A percentile compares a stretch with the other conserved stretches of the same genome.
Evolutionary conservation across 2,797 vertebrate genomes (phyloP).

Genomic region (Dromococcyx pavoninus): DNA sequence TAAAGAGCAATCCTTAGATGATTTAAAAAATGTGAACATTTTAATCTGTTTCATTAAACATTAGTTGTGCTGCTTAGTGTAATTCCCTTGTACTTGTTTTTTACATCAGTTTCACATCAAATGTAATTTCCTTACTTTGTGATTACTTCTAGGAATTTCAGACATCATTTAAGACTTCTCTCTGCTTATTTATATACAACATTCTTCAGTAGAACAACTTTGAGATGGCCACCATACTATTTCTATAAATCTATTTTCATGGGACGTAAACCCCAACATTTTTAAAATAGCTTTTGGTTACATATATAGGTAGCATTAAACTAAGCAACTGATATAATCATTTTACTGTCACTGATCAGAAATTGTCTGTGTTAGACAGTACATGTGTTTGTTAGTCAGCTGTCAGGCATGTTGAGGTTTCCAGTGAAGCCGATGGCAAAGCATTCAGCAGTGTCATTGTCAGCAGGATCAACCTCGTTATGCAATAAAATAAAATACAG

Average conservation of each 20-base stretch:
- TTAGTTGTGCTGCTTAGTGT: neutral
- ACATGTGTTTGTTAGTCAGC: neutral
- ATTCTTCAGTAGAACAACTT: neutral
- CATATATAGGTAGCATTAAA: neutral
- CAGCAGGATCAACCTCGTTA: neutral
- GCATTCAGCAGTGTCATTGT: neutral
- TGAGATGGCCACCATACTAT: neutral
- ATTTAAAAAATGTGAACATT: conserved; percentile 15
- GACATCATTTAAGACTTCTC: neutral
- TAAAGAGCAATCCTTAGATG: neutral
- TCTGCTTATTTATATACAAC: neutral
- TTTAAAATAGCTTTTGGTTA: neutral
- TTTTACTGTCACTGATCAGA: neutral
- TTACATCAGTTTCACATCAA: neutral
- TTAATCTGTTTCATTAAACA: conserved; percentile 6
- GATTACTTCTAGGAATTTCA: conserved; percentile 8
- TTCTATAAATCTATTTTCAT: neutral
- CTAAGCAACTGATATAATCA: neutral
- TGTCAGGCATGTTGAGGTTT: neutral
- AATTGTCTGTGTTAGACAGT: neutral
- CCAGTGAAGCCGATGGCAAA: conserved; percentile 2
- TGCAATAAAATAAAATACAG: neutral
- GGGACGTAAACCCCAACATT: neutral
- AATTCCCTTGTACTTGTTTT: neutral
- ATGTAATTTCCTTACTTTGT: neutral